Evolutionary conservation across 2,113 vertebrate genomes (phyloP).

Genomic region (Tricholaema leucomelas): DNA sequence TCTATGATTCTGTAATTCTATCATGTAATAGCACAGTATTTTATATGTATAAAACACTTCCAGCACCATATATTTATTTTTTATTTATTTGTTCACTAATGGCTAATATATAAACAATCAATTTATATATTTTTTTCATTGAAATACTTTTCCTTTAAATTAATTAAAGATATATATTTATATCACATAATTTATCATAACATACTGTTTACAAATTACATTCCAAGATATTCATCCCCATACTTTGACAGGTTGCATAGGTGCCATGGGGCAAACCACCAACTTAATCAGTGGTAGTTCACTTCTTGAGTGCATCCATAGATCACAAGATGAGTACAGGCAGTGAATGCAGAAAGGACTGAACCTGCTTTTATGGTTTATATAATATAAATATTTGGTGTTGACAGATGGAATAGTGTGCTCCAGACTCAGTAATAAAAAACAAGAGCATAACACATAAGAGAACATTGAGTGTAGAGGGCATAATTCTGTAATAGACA

Average conservation of each 20-base stretch:
- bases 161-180: not conserved
- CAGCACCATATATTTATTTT: not conserved
- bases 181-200: not conserved
- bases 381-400: constrained; percentile 6
- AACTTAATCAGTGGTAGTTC: not conserved
- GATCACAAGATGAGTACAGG: not conserved
- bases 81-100: not conserved
- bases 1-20: too few relatives aligned
- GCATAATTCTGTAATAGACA: not conserved
- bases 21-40: not conserved
- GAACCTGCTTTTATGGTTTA: not conserved
- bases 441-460: constrained; percentile 21
- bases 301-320: not conserved
- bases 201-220: not conserved
- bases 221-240: not conserved
- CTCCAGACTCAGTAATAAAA: not conserved
- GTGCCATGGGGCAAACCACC: not conserved
- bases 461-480: constrained; percentile 4
- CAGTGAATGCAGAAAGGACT: not conserved
- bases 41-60: not conserved
- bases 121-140: not conserved
- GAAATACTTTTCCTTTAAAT: not conserved
- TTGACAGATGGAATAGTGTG: constrained; percentile 23
- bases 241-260: not conserved
- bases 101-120: not conserved